Base-by-base conservation (phyloP, 2,797 vertebrate genomes). In the Smutsia gigantea region DNA sequence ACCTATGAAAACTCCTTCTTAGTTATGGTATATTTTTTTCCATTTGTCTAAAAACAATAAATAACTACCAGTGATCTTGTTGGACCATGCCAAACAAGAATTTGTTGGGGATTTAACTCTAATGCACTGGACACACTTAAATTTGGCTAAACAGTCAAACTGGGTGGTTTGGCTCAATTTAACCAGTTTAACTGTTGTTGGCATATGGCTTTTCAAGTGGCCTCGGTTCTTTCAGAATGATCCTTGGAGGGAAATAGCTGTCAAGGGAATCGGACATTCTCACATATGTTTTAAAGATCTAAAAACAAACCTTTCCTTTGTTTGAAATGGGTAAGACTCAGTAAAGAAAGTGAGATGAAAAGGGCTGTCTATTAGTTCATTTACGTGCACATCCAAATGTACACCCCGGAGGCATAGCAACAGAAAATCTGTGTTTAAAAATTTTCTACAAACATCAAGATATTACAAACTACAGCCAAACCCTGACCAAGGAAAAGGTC, bases 11-110 rank as follows among this genome's bases (percentile, higher is more conserved):
- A 64, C 25, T 88, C 85, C 55, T 82, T 92, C 25, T 66, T 87
- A 53, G 42, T 51, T 66, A 63, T 37, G 31, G 42, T 34, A 31
- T 84, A 27, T 77, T 71, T 95, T 85, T 94, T 92, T 68, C 82
- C 93, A 93, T 46, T 94, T 79, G 34, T 21, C 2, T 89, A 94
- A 93, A 96, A 96, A 83, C 34, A 72, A 94, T 88, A 96, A 95
- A 87, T 96, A 97, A 92, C 86, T 74, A 87, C 82, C 49, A 78
- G 5, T 53, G 21, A 91, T 95, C 64, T 89, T 12, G 1, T 93
- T 66, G 72, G 90, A 37, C 34, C 69, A 79, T 19, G 84, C 55
- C 51, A 87, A 93, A 93, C 64, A 93, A 94, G 82, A 92, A 78
- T 94, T 86, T 83, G 25, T 69, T 75, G 64, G 72, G 39, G 27